These are phyloP conservation scores for Allacma fusca DNA, from an alignment of 2,888 invertebrate genomes.

Conservation along the genomic window DNA sequence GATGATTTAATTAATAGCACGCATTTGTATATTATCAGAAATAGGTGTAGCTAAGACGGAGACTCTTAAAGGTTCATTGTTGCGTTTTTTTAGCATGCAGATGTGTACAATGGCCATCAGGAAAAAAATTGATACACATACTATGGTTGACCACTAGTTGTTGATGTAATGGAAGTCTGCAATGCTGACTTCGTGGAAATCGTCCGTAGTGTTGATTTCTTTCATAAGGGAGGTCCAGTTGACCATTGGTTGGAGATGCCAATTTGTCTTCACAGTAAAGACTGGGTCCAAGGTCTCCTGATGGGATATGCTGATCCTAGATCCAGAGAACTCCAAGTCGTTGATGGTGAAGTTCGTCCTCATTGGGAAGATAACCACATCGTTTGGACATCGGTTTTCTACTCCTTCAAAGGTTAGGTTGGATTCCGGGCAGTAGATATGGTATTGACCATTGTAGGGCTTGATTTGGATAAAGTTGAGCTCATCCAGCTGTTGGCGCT, in stretches of 20 bases:
- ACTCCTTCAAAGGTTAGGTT: slow-evolving; percentile 32
- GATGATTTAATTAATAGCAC: no score
- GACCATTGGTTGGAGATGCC: slow-evolving; percentile 36
- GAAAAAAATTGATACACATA: no score
- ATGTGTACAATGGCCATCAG: no score
- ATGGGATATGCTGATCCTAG: slow-evolving; percentile 17
- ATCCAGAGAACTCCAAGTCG: slow-evolving; percentile 20
- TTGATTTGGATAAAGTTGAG: slow-evolving; percentile 46
- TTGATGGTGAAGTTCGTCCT: slow-evolving; percentile 44
- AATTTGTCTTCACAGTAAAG: slow-evolving; percentile 28
- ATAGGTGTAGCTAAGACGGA: no score
- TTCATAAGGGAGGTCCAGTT: no score
- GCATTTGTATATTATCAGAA: no score
- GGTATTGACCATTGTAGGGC: not conserved
- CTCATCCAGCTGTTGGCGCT: not conserved
- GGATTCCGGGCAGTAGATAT: slow-evolving; percentile 42
- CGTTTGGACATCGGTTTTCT: slow-evolving; percentile 36
- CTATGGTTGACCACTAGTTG: no score
- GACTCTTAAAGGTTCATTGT: no score
- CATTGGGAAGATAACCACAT: slow-evolving; percentile 43
- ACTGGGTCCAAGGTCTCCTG: slow-evolving; percentile 28
- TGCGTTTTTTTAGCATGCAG: no score
- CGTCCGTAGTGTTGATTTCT: no score
- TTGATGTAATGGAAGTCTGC: no score
- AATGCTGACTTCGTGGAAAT: no score